Evolutionary conservation across 1,140 invertebrate species (phyloP).

Genomic region (Drosophila tani): DNA sequence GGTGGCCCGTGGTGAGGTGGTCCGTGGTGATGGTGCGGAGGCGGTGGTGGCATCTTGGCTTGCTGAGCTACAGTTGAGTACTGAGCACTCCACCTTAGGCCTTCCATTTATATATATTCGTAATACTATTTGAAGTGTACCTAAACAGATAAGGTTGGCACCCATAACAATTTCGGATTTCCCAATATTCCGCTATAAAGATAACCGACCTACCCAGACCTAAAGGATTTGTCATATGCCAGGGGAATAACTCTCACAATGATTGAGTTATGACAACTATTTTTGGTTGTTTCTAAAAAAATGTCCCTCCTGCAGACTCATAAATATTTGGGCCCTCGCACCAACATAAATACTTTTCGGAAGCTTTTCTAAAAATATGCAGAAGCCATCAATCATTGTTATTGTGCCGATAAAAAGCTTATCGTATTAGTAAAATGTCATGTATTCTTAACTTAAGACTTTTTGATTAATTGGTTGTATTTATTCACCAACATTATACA

Average conservation of each 20-base stretch:
- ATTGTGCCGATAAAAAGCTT: slow-evolving; percentile 18
- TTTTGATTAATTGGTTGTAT: slow-evolving; percentile 20
- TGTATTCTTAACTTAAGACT: slow-evolving; percentile 5
- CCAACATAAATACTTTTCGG: neutral
- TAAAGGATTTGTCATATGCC: slow-evolving; percentile 12
- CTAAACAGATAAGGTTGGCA: slow-evolving; percentile 16
- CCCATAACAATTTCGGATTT: slow-evolving; percentile 29
- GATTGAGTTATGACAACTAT: slow-evolving; percentile 5
- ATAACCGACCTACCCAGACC: slow-evolving; percentile 15
- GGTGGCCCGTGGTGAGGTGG: slow-evolving; percentile 22
- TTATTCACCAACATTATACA: neutral
- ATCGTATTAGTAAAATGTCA: slow-evolving; percentile 20
- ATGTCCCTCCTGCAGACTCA: neutral
- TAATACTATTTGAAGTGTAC: slow-evolving; percentile 22
- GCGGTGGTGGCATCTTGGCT: slow-evolving; percentile 39
- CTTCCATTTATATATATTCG: slow-evolving; percentile 31
- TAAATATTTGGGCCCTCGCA: neutral
- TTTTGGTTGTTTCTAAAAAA: slow-evolving; percentile 7
- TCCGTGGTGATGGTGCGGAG: slow-evolving; percentile 25
- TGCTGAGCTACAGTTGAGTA: slow-evolving; percentile 23
- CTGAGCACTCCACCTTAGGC: slow-evolving; percentile 7
- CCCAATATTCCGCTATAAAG: slow-evolving; percentile 38
- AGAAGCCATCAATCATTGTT: slow-evolving; percentile 26
- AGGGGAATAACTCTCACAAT: slow-evolving; percentile 4
- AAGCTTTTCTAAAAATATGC: neutral